Evolutionary conservation across 2,113 vertebrate species (phyloP), one percentile per base, ranked within the genome.

Genomic region (Lontra canadensis): DNA sequence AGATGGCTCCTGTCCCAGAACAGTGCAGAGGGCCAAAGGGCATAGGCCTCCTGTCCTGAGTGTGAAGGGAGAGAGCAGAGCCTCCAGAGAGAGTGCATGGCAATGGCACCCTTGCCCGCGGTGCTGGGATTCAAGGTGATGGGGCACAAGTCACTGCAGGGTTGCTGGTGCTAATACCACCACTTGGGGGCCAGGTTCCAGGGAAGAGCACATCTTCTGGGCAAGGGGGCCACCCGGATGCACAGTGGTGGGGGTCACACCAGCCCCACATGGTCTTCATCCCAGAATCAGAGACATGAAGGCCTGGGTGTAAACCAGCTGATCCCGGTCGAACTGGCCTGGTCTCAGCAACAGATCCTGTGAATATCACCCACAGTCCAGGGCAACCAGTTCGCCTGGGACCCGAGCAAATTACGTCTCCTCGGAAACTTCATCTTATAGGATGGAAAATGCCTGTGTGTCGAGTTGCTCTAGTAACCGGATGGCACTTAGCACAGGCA

Each of bases 101-200:
- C 15, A 4, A 1, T 36, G 6, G 36, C 7, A 6, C 5, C 15
- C 42, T 12, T 81, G 52, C n/a, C 34, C 3, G 1, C 29, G 29
- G 15, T 6, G 34, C 20, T 4, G 34, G 42, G n/a, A 26, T 21
- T 69, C 0, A 3, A 15, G 29, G 39, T 1, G 1, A 42, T 7
- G n/a, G 39, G 42, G 23, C 0, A 0, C 39, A 44, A 29, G 13
- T 7, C 26, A 26, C 18, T 17, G 10, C 1, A 4, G 74, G 47
- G 18, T 17, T 44, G 23, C 9, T 4, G 3, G 47, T 10, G 2
- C 10, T 2, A 3, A 2, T 5, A 7, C 29, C 0, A 1, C 8
- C 31, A 3, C 39, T 25, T 8, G 69, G 31, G 8, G 47, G 52
- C 17, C 55, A 21, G 63, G 31, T 10, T n/a, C 84, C 6, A 63